Percentiles rank a stretch among this genome's conserved stretches.
Evolutionary conservation across 2,113 vertebrate species (phyloP).

Genomic region (Pelodiscus sinensis): DNA sequence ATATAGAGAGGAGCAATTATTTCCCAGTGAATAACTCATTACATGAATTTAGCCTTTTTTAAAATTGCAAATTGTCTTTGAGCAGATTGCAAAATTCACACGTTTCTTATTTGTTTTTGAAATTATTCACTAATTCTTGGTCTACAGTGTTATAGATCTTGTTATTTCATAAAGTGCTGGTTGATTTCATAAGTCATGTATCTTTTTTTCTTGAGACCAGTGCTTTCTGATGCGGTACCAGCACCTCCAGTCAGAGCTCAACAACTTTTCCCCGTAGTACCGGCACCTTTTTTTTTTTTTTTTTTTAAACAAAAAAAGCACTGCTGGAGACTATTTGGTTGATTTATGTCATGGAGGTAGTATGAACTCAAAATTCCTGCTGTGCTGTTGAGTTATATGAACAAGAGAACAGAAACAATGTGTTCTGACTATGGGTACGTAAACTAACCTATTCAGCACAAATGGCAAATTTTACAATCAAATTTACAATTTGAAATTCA

Average conservation of each 20-base stretch:
- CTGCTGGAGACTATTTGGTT: not conserved
- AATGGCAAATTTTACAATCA: not conserved
- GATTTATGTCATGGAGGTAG: slow-evolving; percentile 8
- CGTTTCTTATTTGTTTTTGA: slow-evolving; percentile 44
- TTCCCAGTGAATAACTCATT: slow-evolving; percentile 47
- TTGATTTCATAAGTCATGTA: not conserved
- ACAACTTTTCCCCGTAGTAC: too few relatives aligned
- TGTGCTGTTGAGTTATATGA: not conserved
- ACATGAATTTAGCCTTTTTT: slow-evolving; percentile 55
- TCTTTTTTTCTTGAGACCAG: not conserved
- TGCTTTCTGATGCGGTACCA: too few relatives aligned
- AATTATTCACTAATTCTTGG: slow-evolving; percentile 41
- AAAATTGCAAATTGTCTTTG: slow-evolving; percentile 48
- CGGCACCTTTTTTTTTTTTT: too few relatives aligned
- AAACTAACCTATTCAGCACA: not conserved
- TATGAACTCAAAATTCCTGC: not conserved
- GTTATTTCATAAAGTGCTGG: not conserved
- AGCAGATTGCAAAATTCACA: slow-evolving; percentile 57
- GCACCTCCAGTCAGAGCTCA: too few relatives aligned
- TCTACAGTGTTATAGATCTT: slow-evolving; percentile 41
- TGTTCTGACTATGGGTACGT: not conserved
- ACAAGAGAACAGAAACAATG: not conserved
- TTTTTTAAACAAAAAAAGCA: too few relatives aligned
- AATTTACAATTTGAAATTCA: slow-evolving; percentile 15
- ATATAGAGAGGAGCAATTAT: slow-evolving; percentile 33